A percentile compares a stretch with the other conserved stretches of the same genome.
phyloP scores from a whole-genome alignment of 1,140 invertebrate species.

The Coenobita brevimanus region DNA sequence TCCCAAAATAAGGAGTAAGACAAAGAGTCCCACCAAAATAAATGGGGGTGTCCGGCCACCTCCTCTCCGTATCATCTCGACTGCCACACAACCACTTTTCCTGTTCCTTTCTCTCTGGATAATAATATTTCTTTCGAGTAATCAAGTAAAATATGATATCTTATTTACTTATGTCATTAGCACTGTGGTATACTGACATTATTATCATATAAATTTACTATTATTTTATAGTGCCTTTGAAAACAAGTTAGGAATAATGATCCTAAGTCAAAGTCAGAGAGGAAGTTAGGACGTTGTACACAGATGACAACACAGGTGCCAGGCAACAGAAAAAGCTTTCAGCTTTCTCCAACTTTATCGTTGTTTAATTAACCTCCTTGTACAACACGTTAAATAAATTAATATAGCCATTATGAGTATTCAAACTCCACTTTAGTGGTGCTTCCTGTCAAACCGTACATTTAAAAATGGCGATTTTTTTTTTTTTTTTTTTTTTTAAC shows the following conservation, averaged over 20 bases:
- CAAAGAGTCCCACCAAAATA: conserved; percentile 39
- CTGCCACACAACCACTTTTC: conserved; percentile 61
- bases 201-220: no score
- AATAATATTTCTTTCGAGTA: background rate
- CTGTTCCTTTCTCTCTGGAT: background rate
- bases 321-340: conserved; percentile 28
- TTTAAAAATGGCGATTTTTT: no score
- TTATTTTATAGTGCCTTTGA: background rate
- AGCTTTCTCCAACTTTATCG: no score
- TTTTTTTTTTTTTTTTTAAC: no score
- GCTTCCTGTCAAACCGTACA: no score
- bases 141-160: background rate
- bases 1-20: conserved; percentile 38
- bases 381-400: no score
- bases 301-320: conserved; percentile 47
- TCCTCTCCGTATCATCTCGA: conserved; percentile 59
- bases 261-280: background rate
- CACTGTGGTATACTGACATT: background rate
- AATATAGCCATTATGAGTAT: no score
- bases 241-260: background rate
- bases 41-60: conserved; percentile 46
- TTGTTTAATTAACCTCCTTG: no score
- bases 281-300: conserved; percentile 15
- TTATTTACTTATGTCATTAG: background rate
- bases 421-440: no score